phyloP scores from a whole-genome alignment of 2,888 invertebrate genomes.

The Flexamia atlantica region DNA sequence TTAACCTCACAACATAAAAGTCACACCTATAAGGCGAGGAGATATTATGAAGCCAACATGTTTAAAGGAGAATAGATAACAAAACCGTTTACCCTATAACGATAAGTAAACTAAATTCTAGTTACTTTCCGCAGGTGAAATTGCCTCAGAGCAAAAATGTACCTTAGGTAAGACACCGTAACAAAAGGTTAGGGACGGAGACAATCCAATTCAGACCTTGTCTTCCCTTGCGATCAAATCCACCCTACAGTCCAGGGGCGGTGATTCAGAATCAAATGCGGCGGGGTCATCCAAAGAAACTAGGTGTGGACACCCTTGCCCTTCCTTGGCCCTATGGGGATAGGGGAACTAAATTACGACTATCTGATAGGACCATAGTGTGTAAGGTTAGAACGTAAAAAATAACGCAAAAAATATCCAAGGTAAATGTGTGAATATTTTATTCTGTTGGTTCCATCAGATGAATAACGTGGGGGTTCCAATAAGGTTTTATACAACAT shows the following conservation, averaged over 20 bases:
- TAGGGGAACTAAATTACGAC: background rate
- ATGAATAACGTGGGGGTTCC: too few species aligned
- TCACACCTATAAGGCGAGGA: too few species aligned
- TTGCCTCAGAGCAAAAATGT: background rate
- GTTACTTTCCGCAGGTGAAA: background rate
- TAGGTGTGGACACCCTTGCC: background rate
- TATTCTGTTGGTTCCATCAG: too few species aligned
- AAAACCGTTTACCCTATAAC: background rate
- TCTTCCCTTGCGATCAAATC: background rate
- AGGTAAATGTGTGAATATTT: too few species aligned
- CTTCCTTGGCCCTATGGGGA: background rate
- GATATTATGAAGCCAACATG: too few species aligned
- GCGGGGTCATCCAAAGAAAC: slow-evolving; percentile 5
- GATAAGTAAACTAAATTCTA: background rate
- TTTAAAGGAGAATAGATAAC: too few species aligned
- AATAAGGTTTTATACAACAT: too few species aligned
- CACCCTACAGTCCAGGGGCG: background rate
- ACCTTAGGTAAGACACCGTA: background rate
- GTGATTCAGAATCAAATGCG: slow-evolving; percentile 22
- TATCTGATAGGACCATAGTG: too few species aligned
- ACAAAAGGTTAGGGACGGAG: background rate
- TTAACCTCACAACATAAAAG: too few species aligned
- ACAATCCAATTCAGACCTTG: background rate
- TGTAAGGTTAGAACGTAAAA: too few species aligned
- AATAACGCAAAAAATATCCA: too few species aligned